These are phyloP conservation scores for Cheilosia pagana DNA, from an alignment of 2,888 invertebrate species.

Conservation along the genomic window DNA sequence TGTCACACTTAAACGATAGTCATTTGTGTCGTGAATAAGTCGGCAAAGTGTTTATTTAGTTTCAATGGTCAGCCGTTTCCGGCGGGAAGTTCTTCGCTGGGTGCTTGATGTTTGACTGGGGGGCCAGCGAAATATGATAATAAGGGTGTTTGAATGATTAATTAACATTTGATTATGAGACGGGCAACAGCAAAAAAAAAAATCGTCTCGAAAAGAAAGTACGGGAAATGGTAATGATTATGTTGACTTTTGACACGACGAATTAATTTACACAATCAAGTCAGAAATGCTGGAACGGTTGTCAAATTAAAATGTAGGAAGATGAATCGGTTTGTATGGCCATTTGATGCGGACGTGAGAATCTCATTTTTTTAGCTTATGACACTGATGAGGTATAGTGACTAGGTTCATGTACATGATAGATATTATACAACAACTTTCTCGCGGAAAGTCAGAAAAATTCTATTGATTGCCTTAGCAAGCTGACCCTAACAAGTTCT, in stretches of 20 bases:
- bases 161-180: slow-evolving; percentile 42
- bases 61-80: slow-evolving; percentile 57
- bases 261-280: background rate
- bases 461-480: too few relatives aligned
- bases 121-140: slow-evolving; percentile 35
- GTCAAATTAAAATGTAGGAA: background rate
- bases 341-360: background rate
- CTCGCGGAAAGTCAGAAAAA: too few relatives aligned
- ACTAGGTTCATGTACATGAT: too few relatives aligned
- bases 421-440: too few relatives aligned
- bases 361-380: too few relatives aligned
- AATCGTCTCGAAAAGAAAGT: background rate
- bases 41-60: slow-evolving; percentile 59
- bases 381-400: too few relatives aligned
- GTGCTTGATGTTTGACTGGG: background rate
- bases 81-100: slow-evolving; percentile 44
- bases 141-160: slow-evolving; percentile 64
- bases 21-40: slow-evolving; percentile 41
- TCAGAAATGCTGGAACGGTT: background rate
- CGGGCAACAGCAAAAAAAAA: background rate
- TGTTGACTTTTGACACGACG: slow-evolving; percentile 18
- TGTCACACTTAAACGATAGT: slow-evolving; percentile 51
- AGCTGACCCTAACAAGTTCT: too few relatives aligned
- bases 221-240: slow-evolving; percentile 37
- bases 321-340: background rate